Evolutionary conservation across 2,888 invertebrate genomes (phyloP).

Genomic region (Drosophila neotestacea): DNA sequence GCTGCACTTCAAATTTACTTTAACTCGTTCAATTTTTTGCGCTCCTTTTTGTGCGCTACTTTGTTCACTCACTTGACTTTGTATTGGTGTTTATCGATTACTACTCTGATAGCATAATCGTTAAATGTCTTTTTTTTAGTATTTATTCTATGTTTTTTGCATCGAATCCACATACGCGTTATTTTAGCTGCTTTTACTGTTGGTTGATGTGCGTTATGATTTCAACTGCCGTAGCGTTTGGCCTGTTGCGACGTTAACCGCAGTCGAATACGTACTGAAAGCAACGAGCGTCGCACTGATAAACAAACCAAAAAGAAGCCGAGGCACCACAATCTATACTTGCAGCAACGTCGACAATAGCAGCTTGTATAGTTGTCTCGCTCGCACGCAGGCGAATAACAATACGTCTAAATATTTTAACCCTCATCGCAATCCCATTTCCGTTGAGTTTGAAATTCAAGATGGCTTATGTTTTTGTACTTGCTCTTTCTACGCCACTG

Average conservation of each 20-base stretch:
- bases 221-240: slow-evolving; percentile 63
- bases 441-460: slow-evolving; percentile 75
- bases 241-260: slow-evolving; percentile 68
- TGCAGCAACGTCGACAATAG: slow-evolving; percentile 2
- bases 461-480: slow-evolving; percentile 74
- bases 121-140: slow-evolving; percentile 16
- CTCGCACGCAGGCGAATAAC: slow-evolving; percentile 31
- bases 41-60: slow-evolving; percentile 31
- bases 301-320: slow-evolving; percentile 58
- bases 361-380: slow-evolving; percentile 47
- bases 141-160: slow-evolving; percentile 17
- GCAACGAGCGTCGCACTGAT: slow-evolving; percentile 63
- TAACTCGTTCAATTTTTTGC: slow-evolving; percentile 29
- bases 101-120: slow-evolving; percentile 20
- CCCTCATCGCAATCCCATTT: slow-evolving; percentile 64
- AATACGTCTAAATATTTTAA: slow-evolving; percentile 45
- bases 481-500: slow-evolving; percentile 26
- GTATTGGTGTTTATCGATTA: slow-evolving; percentile 23
- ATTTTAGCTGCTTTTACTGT: slow-evolving; percentile 9
- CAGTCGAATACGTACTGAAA: slow-evolving; percentile 71
- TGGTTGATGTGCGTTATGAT: slow-evolving; percentile 6
- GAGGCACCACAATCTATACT: slow-evolving; percentile 24
- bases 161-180: slow-evolving; percentile 43
- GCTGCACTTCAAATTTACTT: slow-evolving; percentile 14
- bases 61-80: slow-evolving; percentile 20